Conservation (phyloP, 2,888 invertebrate genomes). For the Iselma pallidipennis region DNA sequence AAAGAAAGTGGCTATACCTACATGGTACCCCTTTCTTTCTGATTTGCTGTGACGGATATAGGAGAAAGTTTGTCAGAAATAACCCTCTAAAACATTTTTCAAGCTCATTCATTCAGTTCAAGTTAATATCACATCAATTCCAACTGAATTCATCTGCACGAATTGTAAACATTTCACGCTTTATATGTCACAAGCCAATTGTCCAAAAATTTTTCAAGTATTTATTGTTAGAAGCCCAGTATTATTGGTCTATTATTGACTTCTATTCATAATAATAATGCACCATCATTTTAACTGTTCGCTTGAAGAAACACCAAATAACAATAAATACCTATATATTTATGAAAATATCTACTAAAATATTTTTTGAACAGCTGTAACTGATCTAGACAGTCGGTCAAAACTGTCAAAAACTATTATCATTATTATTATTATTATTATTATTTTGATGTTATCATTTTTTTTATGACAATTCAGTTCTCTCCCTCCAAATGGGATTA, state of each 20-base stretch:
- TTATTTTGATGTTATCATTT: conserved; percentile 6
- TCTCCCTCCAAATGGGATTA: conserved; percentile 5
- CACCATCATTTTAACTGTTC: background rate
- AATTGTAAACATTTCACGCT: conserved; percentile 15
- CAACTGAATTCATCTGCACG: background rate
- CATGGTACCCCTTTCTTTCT: too few relatives aligned
- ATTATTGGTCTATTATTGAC: conserved; percentile 22
- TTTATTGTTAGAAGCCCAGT: conserved; percentile 15
- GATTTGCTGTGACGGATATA: too few relatives aligned
- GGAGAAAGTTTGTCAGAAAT: background rate
- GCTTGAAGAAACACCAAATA: conserved; percentile 1
- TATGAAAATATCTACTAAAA: background rate
- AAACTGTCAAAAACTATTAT: conserved; percentile 8
- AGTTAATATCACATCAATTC: background rate
- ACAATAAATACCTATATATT: too few relatives aligned
- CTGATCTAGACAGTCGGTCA: conserved; percentile 2
- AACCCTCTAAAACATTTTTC: background rate
- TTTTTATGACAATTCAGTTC: conserved; percentile 11
- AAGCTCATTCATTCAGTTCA: background rate
- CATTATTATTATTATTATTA: conserved; percentile 8
- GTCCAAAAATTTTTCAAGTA: conserved; percentile 16
- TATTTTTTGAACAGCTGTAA: conserved; percentile 11
- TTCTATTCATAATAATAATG: conserved; percentile 11
- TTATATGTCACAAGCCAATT: conserved; percentile 8
- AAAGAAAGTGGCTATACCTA: too few relatives aligned